Evolutionary conservation across 2,797 vertebrate genomes (phyloP).

Genomic region (Sardinella longiceps): DNA sequence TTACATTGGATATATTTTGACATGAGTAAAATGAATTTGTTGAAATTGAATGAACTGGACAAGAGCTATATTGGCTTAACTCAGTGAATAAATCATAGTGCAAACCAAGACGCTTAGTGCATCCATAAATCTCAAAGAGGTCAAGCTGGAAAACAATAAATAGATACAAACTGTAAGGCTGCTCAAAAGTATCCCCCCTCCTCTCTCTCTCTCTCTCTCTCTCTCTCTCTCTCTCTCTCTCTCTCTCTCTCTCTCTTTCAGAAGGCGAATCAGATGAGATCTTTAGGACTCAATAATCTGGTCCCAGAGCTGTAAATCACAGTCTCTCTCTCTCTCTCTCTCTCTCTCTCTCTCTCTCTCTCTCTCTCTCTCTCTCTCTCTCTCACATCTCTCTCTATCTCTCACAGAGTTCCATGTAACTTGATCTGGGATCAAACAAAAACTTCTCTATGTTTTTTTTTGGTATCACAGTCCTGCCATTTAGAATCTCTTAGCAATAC

Average conservation of each 20-base stretch:
- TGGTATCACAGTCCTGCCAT: neutral
- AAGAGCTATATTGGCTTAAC: too few relatives aligned
- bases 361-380: neutral
- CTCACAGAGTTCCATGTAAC: too few relatives aligned
- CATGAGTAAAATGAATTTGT: too few relatives aligned
- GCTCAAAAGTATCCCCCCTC: neutral
- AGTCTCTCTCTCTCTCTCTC: neutral
- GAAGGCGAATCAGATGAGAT: neutral
- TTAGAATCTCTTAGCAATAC: neutral
- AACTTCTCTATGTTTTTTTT: neutral
- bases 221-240: neutral
- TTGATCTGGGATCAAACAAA: neutral
- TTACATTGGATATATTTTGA: neutral
- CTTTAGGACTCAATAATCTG: neutral
- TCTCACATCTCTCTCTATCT: too few relatives aligned
- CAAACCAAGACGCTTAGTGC: too few relatives aligned
- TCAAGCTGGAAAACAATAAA: too few relatives aligned
- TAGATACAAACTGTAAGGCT: neutral
- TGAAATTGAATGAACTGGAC: too few relatives aligned
- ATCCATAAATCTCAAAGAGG: too few relatives aligned
- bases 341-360: too few relatives aligned
- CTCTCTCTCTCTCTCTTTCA: neutral
- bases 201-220: neutral
- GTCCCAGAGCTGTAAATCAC: neutral
- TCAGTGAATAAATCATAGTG: neutral